Evolutionary conservation across 2,888 invertebrate species (phyloP).

Genomic region (Cacoxenus indagator): DNA sequence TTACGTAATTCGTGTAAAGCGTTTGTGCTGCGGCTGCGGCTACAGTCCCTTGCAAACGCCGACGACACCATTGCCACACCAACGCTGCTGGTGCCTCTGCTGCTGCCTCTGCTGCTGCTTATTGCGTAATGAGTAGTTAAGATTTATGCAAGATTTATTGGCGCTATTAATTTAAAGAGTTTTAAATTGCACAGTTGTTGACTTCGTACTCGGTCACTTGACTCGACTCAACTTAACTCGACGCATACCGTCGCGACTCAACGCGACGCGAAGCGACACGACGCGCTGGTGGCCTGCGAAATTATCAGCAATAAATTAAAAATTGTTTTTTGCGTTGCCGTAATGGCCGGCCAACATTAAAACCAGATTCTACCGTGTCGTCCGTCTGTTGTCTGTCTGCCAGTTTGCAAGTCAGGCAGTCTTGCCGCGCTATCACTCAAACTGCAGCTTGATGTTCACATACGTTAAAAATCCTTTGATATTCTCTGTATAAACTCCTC

Average conservation of each 20-base stretch:
- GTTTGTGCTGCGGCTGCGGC: slow-evolving; percentile 62
- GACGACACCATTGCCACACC: too few relatives aligned
- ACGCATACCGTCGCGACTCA: too few relatives aligned
- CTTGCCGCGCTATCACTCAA: too few relatives aligned
- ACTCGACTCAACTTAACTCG: not conserved
- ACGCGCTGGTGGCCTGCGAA: not conserved
- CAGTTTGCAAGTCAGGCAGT: too few relatives aligned
- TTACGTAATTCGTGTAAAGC: slow-evolving; percentile 34
- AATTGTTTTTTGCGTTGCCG: slow-evolving; percentile 18
- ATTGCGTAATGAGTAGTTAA: slow-evolving; percentile 54
- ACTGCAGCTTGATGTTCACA: too few relatives aligned
- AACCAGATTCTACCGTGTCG: too few relatives aligned
- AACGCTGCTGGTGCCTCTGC: not conserved
- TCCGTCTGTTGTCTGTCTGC: too few relatives aligned
- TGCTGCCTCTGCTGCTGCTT: not conserved
- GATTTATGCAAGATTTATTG: slow-evolving; percentile 63
- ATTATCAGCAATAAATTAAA: slow-evolving; percentile 23
- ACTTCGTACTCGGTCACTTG: not conserved
- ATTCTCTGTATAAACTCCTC: too few relatives aligned
- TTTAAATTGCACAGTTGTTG: slow-evolving; percentile 28
- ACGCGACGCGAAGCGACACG: too few relatives aligned
- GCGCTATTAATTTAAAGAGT: slow-evolving; percentile 62
- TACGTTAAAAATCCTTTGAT: too few relatives aligned
- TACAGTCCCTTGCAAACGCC: slow-evolving; percentile 14
- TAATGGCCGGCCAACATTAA: not conserved